A percentile compares a stretch with the other conserved stretches of the same genome.
These are phyloP conservation scores for Scyliorhinus canicula DNA, from an alignment of 2,797 vertebrate species.

Conservation along the genomic window DNA sequence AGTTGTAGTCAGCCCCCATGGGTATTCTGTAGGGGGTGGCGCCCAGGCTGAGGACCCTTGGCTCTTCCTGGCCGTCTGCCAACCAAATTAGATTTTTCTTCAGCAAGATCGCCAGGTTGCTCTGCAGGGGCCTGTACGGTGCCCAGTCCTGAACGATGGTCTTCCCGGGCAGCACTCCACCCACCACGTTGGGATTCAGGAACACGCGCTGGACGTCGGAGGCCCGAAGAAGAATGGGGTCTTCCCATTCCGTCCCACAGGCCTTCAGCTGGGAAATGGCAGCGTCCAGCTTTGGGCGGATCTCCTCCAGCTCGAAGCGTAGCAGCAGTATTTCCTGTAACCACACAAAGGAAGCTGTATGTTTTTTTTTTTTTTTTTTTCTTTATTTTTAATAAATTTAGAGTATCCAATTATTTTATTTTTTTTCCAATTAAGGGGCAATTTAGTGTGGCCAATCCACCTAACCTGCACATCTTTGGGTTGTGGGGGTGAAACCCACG, in stretches of 20 bases:
- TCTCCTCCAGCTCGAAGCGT: background rate
- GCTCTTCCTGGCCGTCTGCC: background rate
- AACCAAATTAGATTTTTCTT: conserved; percentile 32
- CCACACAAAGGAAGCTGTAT: too few relatives aligned
- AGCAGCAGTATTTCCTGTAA: background rate
- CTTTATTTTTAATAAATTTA: too few relatives aligned
- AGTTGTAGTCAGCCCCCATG: background rate
- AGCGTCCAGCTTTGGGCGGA: background rate
- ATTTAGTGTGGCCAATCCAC: too few relatives aligned
- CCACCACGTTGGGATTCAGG: background rate
- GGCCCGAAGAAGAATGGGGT: background rate
- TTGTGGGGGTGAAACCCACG: too few relatives aligned
- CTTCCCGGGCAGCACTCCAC: conserved; percentile 38
- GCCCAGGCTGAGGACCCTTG: background rate
- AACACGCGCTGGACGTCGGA: conserved; percentile 27
- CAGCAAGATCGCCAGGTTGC: conserved; percentile 41
- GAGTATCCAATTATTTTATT: too few relatives aligned
- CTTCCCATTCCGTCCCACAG: background rate
- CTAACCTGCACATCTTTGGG: too few relatives aligned
- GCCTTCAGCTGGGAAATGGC: background rate
- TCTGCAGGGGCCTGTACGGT: conserved; percentile 40
- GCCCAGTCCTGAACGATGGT: conserved; percentile 44
- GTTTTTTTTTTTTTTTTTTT: too few relatives aligned
- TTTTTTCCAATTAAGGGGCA: too few relatives aligned
- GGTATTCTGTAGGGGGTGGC: background rate